Percentiles rank a stretch among this genome's conserved stretches.
Evolutionary conservation across 1,140 invertebrate species (phyloP).

Genomic region (Drosophila equinoxialis): DNA sequence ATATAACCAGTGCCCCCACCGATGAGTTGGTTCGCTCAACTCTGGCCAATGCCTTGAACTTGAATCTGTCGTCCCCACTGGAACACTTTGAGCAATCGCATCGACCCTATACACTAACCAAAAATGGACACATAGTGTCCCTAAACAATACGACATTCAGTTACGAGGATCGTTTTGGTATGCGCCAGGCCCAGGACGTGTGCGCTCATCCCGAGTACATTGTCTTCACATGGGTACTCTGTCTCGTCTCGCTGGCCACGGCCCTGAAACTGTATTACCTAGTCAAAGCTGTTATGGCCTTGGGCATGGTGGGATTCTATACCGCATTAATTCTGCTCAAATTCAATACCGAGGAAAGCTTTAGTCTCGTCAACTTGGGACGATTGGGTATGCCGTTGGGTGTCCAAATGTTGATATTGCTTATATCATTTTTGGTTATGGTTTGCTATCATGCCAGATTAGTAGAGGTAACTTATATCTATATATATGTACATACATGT

Average conservation of each 20-base stretch:
- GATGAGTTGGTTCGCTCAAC: constrained; percentile 63
- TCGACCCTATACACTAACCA: constrained; percentile 42
- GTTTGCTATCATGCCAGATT: constrained; percentile 95
- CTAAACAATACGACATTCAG: constrained; percentile 24
- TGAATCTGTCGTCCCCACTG: constrained; percentile 48
- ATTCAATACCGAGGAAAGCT: constrained; percentile 75
- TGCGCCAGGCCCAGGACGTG: constrained; percentile 19
- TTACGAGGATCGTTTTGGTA: constrained; percentile 24
- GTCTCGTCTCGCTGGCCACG: constrained; percentile 93
- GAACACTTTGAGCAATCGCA: constrained; percentile 60
- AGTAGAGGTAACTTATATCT: constrained; percentile 86
- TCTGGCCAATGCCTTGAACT: constrained; percentile 57
- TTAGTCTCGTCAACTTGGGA: constrained; percentile 56
- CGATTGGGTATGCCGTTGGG: constrained; percentile 86
- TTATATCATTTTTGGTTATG: constrained; percentile 92
- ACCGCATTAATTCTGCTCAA: constrained; percentile 87
- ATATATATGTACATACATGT: too few species aligned
- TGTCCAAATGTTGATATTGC: constrained; percentile 91
- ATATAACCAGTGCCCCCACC: constrained; percentile 47
- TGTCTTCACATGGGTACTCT: constrained; percentile 96
- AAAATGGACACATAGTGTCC: constrained; percentile 26
- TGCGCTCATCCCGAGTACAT: constrained; percentile 93
- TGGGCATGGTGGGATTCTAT: constrained; percentile 89
- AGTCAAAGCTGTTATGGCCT: constrained; percentile 92
- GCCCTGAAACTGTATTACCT: constrained; percentile 96